Percentiles rank a stretch among this genome's conserved stretches.
Conservation (phyloP, 1,140 invertebrate species). For the Cataglyphis hispanica region DNA sequence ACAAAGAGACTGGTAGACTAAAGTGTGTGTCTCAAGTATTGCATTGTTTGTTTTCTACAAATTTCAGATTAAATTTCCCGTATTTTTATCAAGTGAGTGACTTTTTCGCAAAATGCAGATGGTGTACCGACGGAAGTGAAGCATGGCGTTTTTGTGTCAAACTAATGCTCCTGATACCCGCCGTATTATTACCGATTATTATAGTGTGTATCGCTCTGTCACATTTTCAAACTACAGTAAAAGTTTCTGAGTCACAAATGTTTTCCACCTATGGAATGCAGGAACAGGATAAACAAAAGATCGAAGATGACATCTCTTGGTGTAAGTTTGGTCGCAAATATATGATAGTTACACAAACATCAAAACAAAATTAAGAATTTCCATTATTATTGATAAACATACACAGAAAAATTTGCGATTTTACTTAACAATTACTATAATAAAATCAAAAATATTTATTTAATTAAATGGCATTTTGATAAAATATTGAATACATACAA, state of each 20-base stretch:
- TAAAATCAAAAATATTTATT: background rate
- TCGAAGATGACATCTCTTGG: conserved; percentile 43
- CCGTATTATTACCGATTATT: conserved; percentile 80
- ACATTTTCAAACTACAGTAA: conserved; percentile 71
- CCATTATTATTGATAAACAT: background rate
- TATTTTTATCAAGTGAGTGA: background rate
- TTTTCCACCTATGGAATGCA: conserved; percentile 57
- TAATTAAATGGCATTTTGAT: background rate
- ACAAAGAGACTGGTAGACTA: conserved; percentile 83
- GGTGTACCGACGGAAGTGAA: conserved; percentile 82
- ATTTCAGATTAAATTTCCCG: background rate
- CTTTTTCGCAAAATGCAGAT: conserved; percentile 70
- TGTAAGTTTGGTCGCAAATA: conserved; percentile 58
- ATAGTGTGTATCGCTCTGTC: conserved; percentile 83
- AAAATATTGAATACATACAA: background rate
- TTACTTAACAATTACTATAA: background rate
- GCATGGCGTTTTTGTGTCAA: conserved; percentile 80
- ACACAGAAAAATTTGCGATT: background rate
- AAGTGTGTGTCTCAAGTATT: conserved; percentile 74
- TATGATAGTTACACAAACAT: background rate
- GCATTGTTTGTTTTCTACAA: background rate
- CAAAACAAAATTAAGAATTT: background rate
- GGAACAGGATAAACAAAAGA: conserved; percentile 50
- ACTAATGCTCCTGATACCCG: conserved; percentile 82
- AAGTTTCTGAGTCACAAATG: conserved; percentile 42